Evolutionary conservation across 2,113 vertebrate genomes (phyloP).

Genomic region (Danionella cerebrum): DNA sequence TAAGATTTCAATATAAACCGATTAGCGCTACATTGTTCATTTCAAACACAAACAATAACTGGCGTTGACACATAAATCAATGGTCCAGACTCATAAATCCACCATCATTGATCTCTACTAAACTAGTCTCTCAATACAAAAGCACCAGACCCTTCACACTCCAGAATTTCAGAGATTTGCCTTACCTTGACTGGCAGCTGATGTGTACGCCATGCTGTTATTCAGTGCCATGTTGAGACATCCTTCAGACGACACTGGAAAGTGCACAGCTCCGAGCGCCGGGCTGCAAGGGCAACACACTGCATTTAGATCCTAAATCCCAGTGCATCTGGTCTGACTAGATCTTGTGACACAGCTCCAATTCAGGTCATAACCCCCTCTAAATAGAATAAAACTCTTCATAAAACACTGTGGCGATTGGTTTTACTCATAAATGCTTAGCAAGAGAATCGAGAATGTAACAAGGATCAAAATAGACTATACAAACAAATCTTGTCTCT

Average conservation of each 20-base stretch:
- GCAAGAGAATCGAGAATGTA: background rate
- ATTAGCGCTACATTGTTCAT: too few relatives aligned
- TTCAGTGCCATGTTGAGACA: slow-evolving; percentile 44
- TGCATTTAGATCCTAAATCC: slow-evolving; percentile 59
- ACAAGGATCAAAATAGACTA: background rate
- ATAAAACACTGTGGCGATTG: slow-evolving; percentile 22
- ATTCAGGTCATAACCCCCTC: slow-evolving; percentile 50
- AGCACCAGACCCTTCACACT: slow-evolving; percentile 2
- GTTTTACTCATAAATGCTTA: slow-evolving; percentile 1
- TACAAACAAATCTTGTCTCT: background rate
- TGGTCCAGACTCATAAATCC: too few relatives aligned
- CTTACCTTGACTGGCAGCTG: slow-evolving; percentile 60
- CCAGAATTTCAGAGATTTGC: background rate
- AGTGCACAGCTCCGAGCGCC: slow-evolving; percentile 52
- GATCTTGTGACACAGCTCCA: slow-evolving; percentile 64
- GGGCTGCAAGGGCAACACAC: slow-evolving; percentile 48
- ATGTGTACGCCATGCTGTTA: slow-evolving; percentile 55
- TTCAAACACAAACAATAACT: too few relatives aligned
- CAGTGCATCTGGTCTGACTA: slow-evolving; percentile 40
- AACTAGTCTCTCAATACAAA: too few relatives aligned
- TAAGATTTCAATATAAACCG: too few relatives aligned
- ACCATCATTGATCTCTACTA: too few relatives aligned
- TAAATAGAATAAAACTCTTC: slow-evolving; percentile 35
- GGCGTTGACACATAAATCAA: too few relatives aligned
- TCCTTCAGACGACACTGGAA: slow-evolving; percentile 53